phyloP scores from a whole-genome alignment of 2,888 invertebrate genomes.

The Arctia plantaginis region DNA sequence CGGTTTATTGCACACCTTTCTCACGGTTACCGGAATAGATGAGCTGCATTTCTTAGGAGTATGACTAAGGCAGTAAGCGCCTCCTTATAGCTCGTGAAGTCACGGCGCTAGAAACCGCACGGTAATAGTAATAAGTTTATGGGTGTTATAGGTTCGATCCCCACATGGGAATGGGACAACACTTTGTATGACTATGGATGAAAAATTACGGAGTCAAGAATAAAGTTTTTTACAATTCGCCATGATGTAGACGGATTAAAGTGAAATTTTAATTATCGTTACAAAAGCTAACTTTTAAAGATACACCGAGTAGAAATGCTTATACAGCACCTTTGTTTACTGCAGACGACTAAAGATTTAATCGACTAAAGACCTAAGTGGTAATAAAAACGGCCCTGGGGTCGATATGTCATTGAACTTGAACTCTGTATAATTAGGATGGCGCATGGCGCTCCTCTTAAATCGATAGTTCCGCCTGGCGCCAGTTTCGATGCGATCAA shows the following conservation, averaged over 20 bases:
- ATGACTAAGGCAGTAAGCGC: slow-evolving; percentile 11
- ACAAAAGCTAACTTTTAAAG: no score
- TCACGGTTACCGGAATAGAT: slow-evolving; percentile 20
- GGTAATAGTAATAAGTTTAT: slow-evolving; percentile 1
- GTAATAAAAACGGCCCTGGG: slow-evolving; percentile 32
- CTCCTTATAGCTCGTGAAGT: not conserved
- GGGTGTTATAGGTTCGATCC: no score
- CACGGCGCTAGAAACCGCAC: not conserved
- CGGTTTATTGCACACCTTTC: slow-evolving; percentile 10
- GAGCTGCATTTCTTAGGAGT: slow-evolving; percentile 9
- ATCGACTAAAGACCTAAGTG: slow-evolving; percentile 33
- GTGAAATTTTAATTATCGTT: no score
- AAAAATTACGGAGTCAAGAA: no score
- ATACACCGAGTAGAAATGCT: no score
- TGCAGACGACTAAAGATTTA: slow-evolving; percentile 5
- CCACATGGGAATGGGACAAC: no score
- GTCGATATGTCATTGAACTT: slow-evolving; percentile 75
- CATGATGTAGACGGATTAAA: no score
- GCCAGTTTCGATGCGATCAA: slow-evolving; percentile 42
- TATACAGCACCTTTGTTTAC: not conserved
- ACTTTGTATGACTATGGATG: no score
- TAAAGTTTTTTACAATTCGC: no score
- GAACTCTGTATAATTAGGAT: slow-evolving; percentile 61
- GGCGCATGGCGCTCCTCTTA: slow-evolving; percentile 40
- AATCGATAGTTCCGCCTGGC: slow-evolving; percentile 43